These are phyloP conservation scores for Autographa gamma DNA, from an alignment of 2,888 invertebrate genomes.

Conservation along the genomic window DNA sequence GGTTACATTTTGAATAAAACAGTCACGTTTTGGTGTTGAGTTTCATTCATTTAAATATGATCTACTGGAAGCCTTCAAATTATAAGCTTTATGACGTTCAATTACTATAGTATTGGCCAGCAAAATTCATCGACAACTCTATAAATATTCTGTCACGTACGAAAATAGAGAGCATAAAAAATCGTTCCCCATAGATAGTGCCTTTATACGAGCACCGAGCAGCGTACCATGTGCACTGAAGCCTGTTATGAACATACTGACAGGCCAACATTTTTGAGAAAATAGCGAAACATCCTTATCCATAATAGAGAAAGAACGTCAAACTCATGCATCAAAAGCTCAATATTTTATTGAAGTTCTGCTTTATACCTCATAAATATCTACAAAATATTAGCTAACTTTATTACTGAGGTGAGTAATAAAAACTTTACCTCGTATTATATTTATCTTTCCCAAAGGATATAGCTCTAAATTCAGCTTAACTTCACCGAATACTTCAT, in stretches of 20 bases:
- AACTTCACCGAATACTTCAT: not conserved
- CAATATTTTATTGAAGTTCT: not conserved
- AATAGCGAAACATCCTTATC: not conserved
- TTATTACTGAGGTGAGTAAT: not conserved
- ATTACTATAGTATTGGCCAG: not conserved
- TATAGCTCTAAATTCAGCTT: not conserved
- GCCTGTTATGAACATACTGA: not conserved
- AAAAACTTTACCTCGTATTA: conserved; percentile 3
- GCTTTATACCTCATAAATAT: not conserved
- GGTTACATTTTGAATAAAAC: conserved; percentile 30
- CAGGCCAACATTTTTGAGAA: not conserved
- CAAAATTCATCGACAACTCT: not conserved
- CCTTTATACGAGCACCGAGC: not conserved
- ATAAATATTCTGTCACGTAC: not conserved
- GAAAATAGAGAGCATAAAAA: not conserved
- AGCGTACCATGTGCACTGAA: not conserved
- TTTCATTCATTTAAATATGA: not conserved
- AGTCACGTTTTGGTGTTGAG: conserved; percentile 9
- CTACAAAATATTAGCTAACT: conserved; percentile 2
- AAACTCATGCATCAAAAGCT: not conserved
- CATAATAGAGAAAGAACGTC: not conserved
- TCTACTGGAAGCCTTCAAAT: not conserved
- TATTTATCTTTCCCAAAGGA: not conserved
- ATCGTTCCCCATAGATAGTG: not conserved
- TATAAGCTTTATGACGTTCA: not conserved